Evolutionary conservation across 2,797 vertebrate species (phyloP).

Genomic region (Scomberomorus guttatus): DNA sequence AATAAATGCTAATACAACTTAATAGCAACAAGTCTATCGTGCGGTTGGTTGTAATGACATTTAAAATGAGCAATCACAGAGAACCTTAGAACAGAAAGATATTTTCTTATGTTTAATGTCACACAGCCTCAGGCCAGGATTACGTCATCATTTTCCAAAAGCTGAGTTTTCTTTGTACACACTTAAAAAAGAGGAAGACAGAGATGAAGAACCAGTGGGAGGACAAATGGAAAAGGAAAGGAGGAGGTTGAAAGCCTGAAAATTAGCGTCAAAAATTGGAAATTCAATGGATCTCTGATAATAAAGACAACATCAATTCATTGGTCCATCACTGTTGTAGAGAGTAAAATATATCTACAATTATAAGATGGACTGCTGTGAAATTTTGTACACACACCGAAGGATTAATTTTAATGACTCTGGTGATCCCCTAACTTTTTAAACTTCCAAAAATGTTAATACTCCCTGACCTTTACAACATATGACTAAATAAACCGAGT

Average conservation of each 20-base stretch:
- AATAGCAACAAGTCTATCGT: not conserved
- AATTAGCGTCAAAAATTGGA: too few relatives aligned
- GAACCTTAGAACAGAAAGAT: not conserved
- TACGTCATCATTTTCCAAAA: not conserved
- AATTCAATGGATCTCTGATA: too few relatives aligned
- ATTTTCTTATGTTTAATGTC: not conserved
- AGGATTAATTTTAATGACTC: conserved; percentile 7
- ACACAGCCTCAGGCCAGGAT: not conserved
- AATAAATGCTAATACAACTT: not conserved
- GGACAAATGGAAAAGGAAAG: too few relatives aligned
- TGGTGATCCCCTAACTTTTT: conserved; percentile 32
- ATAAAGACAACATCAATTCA: too few relatives aligned
- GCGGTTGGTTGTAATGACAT: not conserved
- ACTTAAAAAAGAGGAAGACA: too few relatives aligned
- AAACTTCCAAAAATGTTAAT: conserved; percentile 36
- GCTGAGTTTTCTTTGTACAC: not conserved
- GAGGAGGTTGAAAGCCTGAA: too few relatives aligned
- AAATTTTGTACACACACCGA: not conserved
- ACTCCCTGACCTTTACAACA: conserved; percentile 56
- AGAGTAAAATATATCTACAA: not conserved
- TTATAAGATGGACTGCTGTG: not conserved
- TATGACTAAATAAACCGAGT: conserved; percentile 45
- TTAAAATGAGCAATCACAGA: not conserved
- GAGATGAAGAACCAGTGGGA: too few relatives aligned
- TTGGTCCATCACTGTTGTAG: not conserved